Evolutionary conservation across 2,888 invertebrate species (phyloP).

Genomic region (Unio pictorum): DNA sequence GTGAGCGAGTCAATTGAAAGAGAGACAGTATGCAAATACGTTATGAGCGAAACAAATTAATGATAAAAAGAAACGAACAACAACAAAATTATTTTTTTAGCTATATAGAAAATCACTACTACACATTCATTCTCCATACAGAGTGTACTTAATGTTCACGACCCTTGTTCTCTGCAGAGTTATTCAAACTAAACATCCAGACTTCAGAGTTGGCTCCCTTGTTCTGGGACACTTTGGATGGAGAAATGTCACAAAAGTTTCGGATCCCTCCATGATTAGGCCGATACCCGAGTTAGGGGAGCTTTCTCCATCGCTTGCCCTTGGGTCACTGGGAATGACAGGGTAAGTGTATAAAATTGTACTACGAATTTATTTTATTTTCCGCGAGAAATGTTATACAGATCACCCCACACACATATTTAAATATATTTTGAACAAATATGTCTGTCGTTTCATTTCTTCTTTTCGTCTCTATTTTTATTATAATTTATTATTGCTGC

Average conservation of each 20-base stretch:
- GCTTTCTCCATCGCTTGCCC: conserved; percentile 77
- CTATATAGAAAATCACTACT: too few relatives aligned
- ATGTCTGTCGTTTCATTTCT: too few relatives aligned
- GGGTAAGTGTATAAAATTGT: conserved; percentile 74
- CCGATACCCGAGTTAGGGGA: conserved; percentile 70
- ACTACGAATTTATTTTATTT: conserved; percentile 1
- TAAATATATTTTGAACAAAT: neutral
- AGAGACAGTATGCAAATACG: too few relatives aligned
- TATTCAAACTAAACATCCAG: conserved; percentile 78
- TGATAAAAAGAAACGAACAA: too few relatives aligned
- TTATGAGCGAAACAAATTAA: too few relatives aligned
- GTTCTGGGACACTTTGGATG: conserved; percentile 81
- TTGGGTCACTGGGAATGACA: conserved; percentile 82
- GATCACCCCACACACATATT: too few relatives aligned
- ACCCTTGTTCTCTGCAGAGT: conserved; percentile 74
- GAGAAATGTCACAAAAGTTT: conserved; percentile 65
- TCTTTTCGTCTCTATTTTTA: neutral
- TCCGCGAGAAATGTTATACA: neutral
- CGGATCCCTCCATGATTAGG: conserved; percentile 5
- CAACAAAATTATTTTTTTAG: too few relatives aligned
- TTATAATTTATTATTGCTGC: neutral
- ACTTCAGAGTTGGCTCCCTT: conserved; percentile 79
- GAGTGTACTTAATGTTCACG: neutral
- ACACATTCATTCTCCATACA: too few relatives aligned
- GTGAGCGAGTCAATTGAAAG: too few relatives aligned